phyloP scores from a whole-genome alignment of 2,113 vertebrate species.

The Datnioides undecimradiatus region DNA sequence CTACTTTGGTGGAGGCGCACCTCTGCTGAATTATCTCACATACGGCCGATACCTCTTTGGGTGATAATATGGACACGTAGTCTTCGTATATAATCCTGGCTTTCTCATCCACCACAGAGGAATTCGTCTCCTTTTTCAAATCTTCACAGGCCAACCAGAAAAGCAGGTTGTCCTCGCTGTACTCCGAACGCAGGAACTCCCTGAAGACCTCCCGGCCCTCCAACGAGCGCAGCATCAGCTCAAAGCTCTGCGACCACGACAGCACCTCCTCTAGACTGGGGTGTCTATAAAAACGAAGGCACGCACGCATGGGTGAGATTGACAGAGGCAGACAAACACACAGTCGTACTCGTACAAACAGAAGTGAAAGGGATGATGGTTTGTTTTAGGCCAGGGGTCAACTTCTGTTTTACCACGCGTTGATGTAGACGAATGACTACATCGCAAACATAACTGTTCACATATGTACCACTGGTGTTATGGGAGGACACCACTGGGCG shows the following conservation, averaged over 20 bases:
- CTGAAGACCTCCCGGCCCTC: slow-evolving; percentile 94
- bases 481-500: no score
- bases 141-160: slow-evolving; percentile 99
- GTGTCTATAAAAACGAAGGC: slow-evolving; percentile 68
- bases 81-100: slow-evolving; percentile 97
- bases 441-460: no score
- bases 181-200: slow-evolving; percentile 97
- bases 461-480: no score
- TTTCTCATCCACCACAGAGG: slow-evolving; percentile 91
- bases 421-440: no score
- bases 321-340: slow-evolving; percentile 8
- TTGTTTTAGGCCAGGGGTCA: no score
- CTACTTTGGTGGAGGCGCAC: background rate
- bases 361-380: background rate
- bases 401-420: no score
- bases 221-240: slow-evolving; percentile 95
- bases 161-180: slow-evolving; percentile 98
- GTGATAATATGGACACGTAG: slow-evolving; percentile 98
- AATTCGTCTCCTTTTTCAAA: slow-evolving; percentile 92
- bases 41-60: slow-evolving; percentile 91
- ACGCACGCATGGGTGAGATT: background rate
- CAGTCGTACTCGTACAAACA: background rate
- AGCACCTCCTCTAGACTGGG: slow-evolving; percentile 93
- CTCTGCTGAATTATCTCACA: background rate
- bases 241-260: slow-evolving; percentile 98